Evolutionary conservation across 2,113 vertebrate species (phyloP), one percentile per base, ranked within the genome.

Genomic region (Cebidichthys violaceus): DNA sequence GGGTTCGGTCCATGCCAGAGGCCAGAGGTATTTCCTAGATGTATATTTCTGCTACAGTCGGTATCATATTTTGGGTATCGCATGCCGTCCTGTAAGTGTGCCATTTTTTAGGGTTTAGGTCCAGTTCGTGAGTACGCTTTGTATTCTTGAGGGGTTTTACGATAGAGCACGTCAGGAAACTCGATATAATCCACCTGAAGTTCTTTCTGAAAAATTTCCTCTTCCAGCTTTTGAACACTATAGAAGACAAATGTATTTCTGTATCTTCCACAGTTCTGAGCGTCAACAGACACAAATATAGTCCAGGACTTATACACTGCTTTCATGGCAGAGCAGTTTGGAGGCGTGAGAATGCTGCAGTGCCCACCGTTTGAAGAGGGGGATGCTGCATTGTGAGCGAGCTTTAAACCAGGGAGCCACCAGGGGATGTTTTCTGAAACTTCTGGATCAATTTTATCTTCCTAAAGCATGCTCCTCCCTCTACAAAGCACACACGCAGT

Each of bases 341-440:
- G 88, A 86, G 72, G 70, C 66, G 86, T 61, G 75, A 83, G 75
- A 89, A 85, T 93, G 78, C 87, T 92, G 92, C 92, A 92, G 88
- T 90, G 91, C 76, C 29, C 47, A 31, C 52, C 24, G 9, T 61
- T 60, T n/a, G 70, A 85, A 76, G 82, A 82, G 65, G 72, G 81
- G 60, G 66, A 55, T 92, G 88, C 85, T 85, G 87, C 87, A 90
- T 88, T 84, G 84, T 90, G 85, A 87, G 84, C 61, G 84, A 74
- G 39, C 84, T 92, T 87, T 78, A 79, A 82, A 90, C 71, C 77
- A 57, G 27, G 9, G 70, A 86, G 87, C 75, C 87, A 81, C 86
- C 57, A 39, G 82, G 79, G 88, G 79, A 88, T 50, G 65, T 76
- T 79, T 84, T 86, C 67, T 74, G 50, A 88, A 90, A 88, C 85